These are phyloP conservation scores for Cryptomyrus ogoouensis DNA, from an alignment of 2,113 vertebrate species.

Conservation along the genomic window DNA sequence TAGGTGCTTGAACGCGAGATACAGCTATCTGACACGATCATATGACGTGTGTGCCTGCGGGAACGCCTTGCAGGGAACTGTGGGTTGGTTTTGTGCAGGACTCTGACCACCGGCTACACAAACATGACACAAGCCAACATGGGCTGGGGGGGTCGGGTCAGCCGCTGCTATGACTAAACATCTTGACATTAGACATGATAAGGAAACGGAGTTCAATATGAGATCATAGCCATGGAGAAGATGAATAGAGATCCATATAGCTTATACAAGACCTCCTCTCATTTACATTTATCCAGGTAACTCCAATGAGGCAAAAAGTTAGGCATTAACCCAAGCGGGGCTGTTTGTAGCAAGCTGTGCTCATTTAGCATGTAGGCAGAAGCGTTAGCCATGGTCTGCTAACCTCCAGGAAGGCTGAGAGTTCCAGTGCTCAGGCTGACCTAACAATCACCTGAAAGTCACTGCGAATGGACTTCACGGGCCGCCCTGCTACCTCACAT, in stretches of 20 bases:
- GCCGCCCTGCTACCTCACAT: slow-evolving; percentile 19
- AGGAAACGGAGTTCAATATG: slow-evolving; percentile 50
- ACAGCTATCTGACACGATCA: slow-evolving; percentile 1
- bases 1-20: slow-evolving; percentile 19
- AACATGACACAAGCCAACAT: not conserved
- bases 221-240: slow-evolving; percentile 48
- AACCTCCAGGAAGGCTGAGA: slow-evolving; percentile 7
- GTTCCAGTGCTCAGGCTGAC: not conserved
- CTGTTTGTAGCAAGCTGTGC: not conserved
- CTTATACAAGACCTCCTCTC: not conserved
- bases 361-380: not conserved
- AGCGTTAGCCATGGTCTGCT: not conserved
- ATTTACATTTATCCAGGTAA: not conserved
- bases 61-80: not conserved
- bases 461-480: slow-evolving; percentile 39
- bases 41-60: not conserved
- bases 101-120: not conserved
- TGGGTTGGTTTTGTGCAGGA: not conserved
- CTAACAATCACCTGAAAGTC: slow-evolving; percentile 53
- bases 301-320: not conserved
- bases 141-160: not conserved
- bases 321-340: not conserved
- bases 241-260: not conserved
- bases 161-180: slow-evolving; percentile 58
- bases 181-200: slow-evolving; percentile 58